These are phyloP conservation scores for Apis dorsata DNA, from an alignment of 1,140 invertebrate genomes.

Conservation along the genomic window DNA sequence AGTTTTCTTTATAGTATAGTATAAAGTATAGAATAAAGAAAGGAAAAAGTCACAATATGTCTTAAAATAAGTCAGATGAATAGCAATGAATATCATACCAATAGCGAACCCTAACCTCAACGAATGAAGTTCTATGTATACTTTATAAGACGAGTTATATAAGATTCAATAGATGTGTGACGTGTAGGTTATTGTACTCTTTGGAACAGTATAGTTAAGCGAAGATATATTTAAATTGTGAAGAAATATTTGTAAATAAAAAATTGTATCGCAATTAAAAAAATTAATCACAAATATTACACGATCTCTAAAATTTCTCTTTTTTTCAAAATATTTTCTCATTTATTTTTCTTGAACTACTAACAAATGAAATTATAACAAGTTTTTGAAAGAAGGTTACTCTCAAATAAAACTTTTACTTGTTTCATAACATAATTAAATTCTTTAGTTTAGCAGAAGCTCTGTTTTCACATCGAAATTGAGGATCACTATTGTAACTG, in stretches of 20 bases:
- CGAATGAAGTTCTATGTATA: background rate
- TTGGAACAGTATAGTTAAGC: background rate
- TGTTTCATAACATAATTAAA: slow-evolving; percentile 12
- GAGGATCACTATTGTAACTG: background rate
- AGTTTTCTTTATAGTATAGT: no score
- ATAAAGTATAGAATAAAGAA: background rate
- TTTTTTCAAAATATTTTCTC: background rate
- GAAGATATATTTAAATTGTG: background rate
- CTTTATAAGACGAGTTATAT: slow-evolving; percentile 1
- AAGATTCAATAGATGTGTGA: background rate
- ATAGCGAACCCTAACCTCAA: background rate
- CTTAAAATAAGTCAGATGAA: background rate
- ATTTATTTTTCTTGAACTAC: background rate
- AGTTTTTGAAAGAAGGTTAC: no score
- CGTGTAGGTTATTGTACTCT: slow-evolving; percentile 6
- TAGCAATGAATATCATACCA: background rate
- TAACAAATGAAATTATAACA: background rate
- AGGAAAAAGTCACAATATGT: background rate
- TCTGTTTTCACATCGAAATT: slow-evolving; percentile 4
- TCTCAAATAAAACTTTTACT: background rate
- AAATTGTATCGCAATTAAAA: background rate
- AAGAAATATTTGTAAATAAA: background rate
- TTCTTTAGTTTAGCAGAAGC: background rate
- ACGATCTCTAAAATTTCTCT: no score
- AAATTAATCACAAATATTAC: background rate